Percentiles rank a stretch among this genome's conserved stretches.
These are phyloP conservation scores for Agrilus cyanescens DNA, from an alignment of 2,888 invertebrate genomes.

Conservation along the genomic window DNA sequence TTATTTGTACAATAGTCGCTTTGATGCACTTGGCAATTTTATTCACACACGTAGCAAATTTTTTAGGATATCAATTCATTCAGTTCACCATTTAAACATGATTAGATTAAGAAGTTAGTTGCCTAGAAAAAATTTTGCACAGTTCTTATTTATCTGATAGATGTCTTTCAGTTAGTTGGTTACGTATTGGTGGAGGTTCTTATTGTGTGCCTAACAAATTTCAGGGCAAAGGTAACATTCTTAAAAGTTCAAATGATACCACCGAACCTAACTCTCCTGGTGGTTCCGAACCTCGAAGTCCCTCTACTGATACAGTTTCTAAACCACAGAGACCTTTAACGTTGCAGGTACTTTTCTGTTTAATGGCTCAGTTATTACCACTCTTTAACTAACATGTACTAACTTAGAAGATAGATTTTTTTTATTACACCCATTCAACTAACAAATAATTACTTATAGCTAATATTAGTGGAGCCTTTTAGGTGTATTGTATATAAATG, in stretches of 20 bases:
- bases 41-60: too few relatives aligned
- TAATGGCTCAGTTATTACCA: not conserved
- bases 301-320: slow-evolving; percentile 30
- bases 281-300: slow-evolving; percentile 30
- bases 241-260: slow-evolving; percentile 30
- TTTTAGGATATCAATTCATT: too few relatives aligned
- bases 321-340: slow-evolving; percentile 48
- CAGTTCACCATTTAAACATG: too few relatives aligned
- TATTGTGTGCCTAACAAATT: slow-evolving; percentile 28
- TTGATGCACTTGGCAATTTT: too few relatives aligned
- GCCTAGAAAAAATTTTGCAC: too few relatives aligned
- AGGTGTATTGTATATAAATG: too few relatives aligned
- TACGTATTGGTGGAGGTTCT: slow-evolving; percentile 14
- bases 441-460: not conserved
- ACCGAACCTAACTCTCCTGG: slow-evolving; percentile 28
- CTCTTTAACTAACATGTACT: slow-evolving; percentile 1
- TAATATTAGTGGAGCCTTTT: not conserved
- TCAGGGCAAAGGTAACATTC: slow-evolving; percentile 38
- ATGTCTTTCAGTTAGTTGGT: slow-evolving; percentile 1
- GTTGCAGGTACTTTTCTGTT: slow-evolving; percentile 39
- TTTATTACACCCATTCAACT: too few relatives aligned
- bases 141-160: too few relatives aligned
- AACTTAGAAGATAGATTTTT: not conserved
- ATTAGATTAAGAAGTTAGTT: too few relatives aligned
- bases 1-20: too few relatives aligned